Evolutionary conservation across 2,888 invertebrate genomes (phyloP), one percentile per base, ranked within the genome.

Genomic region (Sceliomorpha sp.): DNA sequence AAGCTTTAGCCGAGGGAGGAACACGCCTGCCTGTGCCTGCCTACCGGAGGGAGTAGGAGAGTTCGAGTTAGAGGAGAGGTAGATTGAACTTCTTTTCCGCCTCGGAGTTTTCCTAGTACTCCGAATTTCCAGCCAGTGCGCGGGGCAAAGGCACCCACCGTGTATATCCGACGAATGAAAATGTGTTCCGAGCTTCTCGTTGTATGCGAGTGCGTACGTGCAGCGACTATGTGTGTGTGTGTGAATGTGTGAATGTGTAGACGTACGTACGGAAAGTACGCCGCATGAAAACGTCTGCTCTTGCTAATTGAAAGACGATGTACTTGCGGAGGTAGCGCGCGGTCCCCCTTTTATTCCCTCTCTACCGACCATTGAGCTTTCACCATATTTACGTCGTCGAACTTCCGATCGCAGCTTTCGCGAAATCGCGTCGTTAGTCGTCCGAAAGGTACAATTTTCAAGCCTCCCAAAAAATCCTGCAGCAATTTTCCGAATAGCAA

Each of bases 41-140:
- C 44, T 59, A 27, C 37, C 39, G 36, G 34, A n/a, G n/a, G 20
- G 20, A 20, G 20, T 20, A 20, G 20, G 20, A 20, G 20, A 20
- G 20, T 20, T 20, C 3, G 20, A 55, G 36, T 37, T 44, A 34
- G 32, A 60, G 60, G 64, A 60, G 70, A 66, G 70, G 77, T 77
- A 83, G 83, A 85, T 85, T 84, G 81, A 85, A 85, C 85, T 86
- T 85, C 83, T 84, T 83, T 83, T 81, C 81, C 82, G 75, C 79
- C 81, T 79, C 77, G 78, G 85, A 85, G 85, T 85, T 85, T 85
- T 84, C 85, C 85, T 83, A 86, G 85, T 85, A 85, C 85, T 84
- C 80, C 81, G 81, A 83, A 86, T 85, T 84, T 85, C 78, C 75
- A 76, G 73, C 60, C 73, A 75, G 72, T 74, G 78, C 72, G 70